Base-by-base conservation (phyloP, 1,140 invertebrate genomes). In the Drosophila nannoptera region DNA sequence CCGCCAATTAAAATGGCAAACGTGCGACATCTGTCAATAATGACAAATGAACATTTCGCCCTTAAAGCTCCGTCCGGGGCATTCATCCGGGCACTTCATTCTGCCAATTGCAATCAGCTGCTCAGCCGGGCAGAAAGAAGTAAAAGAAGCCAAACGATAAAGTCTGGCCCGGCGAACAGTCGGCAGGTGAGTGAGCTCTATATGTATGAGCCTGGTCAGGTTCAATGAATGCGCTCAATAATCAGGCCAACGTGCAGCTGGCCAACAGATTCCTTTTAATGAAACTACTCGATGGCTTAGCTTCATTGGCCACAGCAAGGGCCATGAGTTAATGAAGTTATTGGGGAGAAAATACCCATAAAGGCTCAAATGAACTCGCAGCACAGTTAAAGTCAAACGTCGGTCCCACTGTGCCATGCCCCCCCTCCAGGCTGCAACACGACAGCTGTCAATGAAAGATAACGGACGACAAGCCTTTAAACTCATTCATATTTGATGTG, bases 1-100 rank as follows among this genome's bases (percentile, higher is more conserved):
- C 71, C 74, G 82, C 82, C 81, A 86, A 86, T 86, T 86, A 86
- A 86, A 86, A 81, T 77, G 82, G 81, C 74, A 86, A 73, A 86
- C 81, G 68, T 70, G 68, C 77, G 58, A 70, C 82, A 73, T 86
- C 81, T 86, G 81, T 86, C 81, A 86, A 86, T 86, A 86, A 86
- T 86, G 81, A 86, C 81, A 86, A 81, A 86, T 86, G 81, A 71
- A 71, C 80, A 84, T 86, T 86, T 86, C 58, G 68, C 68, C 82
- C 69, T 67, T 64, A 72, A 67, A 43, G 50, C 52, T 56, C 16
- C 45, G 22, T 36, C 33, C 50, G 7, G 35, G 4, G n/a, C 22
- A 22, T 22, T n/a, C 35, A n/a, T 9, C 4, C 8, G 7, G 7
- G 7, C 35, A 12, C 48, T 48, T 49, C 36, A 50, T 53, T 22